Evolutionary conservation across 2,113 vertebrate species (phyloP), one percentile per base, ranked within the genome.

Genomic region (Callipepla californica): DNA sequence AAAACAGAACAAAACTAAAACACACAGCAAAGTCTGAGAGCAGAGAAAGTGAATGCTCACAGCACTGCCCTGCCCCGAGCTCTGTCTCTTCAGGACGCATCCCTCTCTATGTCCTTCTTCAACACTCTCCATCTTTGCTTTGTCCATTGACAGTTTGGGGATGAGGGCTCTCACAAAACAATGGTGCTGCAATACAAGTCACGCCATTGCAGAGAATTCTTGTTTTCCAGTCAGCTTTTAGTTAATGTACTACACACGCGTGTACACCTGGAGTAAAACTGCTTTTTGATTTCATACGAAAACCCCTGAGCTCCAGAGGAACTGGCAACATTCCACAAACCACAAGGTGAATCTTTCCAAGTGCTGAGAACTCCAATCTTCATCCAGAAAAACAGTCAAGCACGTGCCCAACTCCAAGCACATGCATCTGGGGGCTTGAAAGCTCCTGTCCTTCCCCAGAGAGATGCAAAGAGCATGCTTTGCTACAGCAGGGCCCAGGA

Each of bases 311-410:
- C 81, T 82, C n/a, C 72, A 79, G 55, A 91, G 51, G 45, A 89
- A 77, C 85, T 90, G 87, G 85, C 75, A 94, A 57, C 65, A 53
- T 21, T 72, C 89, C 72, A 86, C 47, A 88, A 95, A 77, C 63
- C 72, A 72, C 85, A 82, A 80, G 79, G 61, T 92, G 59, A 90
- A 83, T 90, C 81, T 88, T 94, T 87, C 91, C 65, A 91, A 63
- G 55, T 36, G 42, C 47, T 74, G 68, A 78, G 93, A 89, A 74
- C 38, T 93, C 50, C 93, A 55, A 82, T 87, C 65, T 63, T 74
- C 61, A 83, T 96, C 87, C 91, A 94, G 79, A 57, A 85, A 83
- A 89, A 65, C 90, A 83, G 79, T 36, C 74, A 59, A 0, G 8
- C 89, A 91, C 87, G 85, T 85, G 65, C 65, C 32, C 65, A 85